phyloP scores from a whole-genome alignment of 1,140 invertebrate genomes.

The Tetramorium simillimum region DNA sequence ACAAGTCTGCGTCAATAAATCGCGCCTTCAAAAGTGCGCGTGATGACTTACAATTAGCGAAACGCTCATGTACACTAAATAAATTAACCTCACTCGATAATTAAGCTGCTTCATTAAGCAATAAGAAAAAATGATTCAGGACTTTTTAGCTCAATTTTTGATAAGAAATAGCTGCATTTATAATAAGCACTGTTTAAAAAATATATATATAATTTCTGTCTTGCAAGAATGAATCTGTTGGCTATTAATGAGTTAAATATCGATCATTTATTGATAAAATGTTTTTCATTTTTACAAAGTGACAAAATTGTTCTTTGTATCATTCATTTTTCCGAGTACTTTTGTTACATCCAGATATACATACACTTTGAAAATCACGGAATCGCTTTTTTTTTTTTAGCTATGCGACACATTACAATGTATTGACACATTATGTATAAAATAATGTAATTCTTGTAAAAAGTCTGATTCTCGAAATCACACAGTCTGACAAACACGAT shows the following conservation, averaged over 20 bases:
- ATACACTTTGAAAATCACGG: too few species aligned
- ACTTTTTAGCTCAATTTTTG: too few species aligned
- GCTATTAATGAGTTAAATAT: conserved; percentile 1
- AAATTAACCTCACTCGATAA: too few species aligned
- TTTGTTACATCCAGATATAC: not conserved
- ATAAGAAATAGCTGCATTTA: too few species aligned
- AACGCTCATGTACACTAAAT: too few species aligned
- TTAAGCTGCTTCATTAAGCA: too few species aligned
- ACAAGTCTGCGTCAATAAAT: too few species aligned
- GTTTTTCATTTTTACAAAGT: not conserved
- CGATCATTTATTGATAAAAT: not conserved
- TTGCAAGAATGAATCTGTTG: not conserved
- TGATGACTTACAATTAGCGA: too few species aligned
- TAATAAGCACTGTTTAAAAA: too few species aligned
- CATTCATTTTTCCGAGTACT: not conserved
- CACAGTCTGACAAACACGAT: conserved; percentile 63
- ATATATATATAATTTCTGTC: not conserved
- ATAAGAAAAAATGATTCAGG: too few species aligned
- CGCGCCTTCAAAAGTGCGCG: too few species aligned
- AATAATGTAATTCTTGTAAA: conserved; percentile 64
- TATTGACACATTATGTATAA: not conserved
- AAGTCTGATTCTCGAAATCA: conserved; percentile 65
- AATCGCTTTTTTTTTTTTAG: conserved; percentile 21
- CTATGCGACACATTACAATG: not conserved
- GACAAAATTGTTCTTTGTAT: not conserved